Base-by-base conservation (phyloP, 2,797 vertebrate species). In the Falco rusticolus region DNA sequence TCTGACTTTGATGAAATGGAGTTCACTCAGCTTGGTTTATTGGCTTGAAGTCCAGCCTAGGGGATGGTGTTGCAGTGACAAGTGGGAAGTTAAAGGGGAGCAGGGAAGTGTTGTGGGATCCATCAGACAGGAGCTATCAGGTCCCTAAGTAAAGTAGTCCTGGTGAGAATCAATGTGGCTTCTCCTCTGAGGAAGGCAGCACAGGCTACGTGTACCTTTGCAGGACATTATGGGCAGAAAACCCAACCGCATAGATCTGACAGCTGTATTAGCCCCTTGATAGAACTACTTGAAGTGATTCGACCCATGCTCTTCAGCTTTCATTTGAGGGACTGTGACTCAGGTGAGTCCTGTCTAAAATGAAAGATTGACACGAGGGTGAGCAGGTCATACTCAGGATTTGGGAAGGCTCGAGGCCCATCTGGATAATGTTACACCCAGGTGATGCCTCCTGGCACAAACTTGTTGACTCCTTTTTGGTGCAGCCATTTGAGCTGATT, bases 181-280 rank as follows among this genome's bases (percentile, higher is more conserved):
- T 26, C 28, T 51, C 10, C 51, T 65, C 22, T 68, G 60, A 33
- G 25, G 16, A 71, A 76, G 37, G 39, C 51, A 45, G 47, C 53
- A 19, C 9, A 21, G 65, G 39, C 57, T n/a, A 2, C 0, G 0
- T 50, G 31, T 26, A 25, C 14, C 18, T 48, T 59, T 6, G 28
- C 28, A 60, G 25, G 39, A 21, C 0, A 0, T 17, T 26, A 16
- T 0, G 3, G 45, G 56, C 33, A 80, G 33, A 28, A 51, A 37
- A 57, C 18, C 2, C 6, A 31, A 48, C 24, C 5, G 14, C 24
- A 18, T 7, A 50, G 20, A 11, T 20, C 1, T 5, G 18, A 56
- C 43, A 78, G 13, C 33, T 39, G 17, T 9, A 9, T 39, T 51
- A 51, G 29, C 61, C 20, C 39, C 31, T 28, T 33, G 33, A 13